A percentile compares a stretch with the other conserved stretches of the same genome.
Evolutionary conservation across 2,888 invertebrate genomes (phyloP).

Genomic region (Xiphydria camelus): DNA sequence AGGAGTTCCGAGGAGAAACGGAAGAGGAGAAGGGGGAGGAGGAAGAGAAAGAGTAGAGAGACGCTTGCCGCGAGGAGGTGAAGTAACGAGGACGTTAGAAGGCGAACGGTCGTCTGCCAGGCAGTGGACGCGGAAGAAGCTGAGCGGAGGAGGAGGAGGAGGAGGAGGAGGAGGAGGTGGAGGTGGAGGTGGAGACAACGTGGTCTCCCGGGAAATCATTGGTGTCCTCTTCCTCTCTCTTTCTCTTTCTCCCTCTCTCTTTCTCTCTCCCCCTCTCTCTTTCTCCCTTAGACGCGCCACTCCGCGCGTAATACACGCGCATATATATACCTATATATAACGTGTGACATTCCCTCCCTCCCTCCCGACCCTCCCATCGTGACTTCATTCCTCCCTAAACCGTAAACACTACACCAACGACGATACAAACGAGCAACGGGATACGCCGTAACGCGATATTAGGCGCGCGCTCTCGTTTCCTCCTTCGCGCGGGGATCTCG

Average conservation of each 20-base stretch:
- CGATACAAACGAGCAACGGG: slow-evolving; percentile 12
- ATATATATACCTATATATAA: no score
- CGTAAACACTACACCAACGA: slow-evolving; percentile 14
- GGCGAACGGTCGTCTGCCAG: no score
- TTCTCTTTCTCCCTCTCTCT: slow-evolving; percentile 13
- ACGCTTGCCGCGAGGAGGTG: not conserved
- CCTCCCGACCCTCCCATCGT: not conserved
- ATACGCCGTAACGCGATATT: slow-evolving; percentile 4
- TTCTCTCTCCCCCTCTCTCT: slow-evolving; percentile 9
- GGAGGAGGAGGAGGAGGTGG: slow-evolving; percentile 23
- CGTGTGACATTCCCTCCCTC: not conserved
- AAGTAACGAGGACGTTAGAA: slow-evolving; percentile 12
- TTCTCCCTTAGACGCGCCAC: not conserved
- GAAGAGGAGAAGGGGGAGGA: not conserved
- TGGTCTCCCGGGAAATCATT: slow-evolving; percentile 47
- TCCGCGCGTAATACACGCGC: not conserved
- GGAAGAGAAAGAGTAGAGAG: not conserved
- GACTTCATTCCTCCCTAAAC: slow-evolving; percentile 1
- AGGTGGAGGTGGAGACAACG: slow-evolving; percentile 19
- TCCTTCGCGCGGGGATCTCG: no score
- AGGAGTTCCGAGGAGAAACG: not conserved
- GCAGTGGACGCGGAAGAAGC: no score
- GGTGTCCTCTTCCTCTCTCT: slow-evolving; percentile 37
- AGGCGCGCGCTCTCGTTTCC: no score
- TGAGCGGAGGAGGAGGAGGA: slow-evolving; percentile 6